Percentiles rank a stretch among this genome's conserved stretches.
Conservation (phyloP, 2,888 invertebrate genomes). For the Pegoplata infirma region DNA sequence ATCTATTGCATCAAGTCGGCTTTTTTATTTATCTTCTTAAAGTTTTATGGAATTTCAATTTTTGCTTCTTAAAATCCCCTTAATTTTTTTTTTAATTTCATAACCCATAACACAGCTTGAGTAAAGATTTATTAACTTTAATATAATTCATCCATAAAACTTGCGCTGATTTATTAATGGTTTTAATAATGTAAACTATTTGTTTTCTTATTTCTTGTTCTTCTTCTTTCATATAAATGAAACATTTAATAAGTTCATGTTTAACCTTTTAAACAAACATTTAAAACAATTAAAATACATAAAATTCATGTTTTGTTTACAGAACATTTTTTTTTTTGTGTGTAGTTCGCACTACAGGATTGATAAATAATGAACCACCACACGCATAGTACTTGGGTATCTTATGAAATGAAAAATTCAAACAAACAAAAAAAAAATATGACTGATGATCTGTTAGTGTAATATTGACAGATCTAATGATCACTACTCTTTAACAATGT, state of each 20-base stretch:
- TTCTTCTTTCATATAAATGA: too few species aligned
- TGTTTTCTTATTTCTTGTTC: background rate
- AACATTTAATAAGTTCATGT: constrained; percentile 25
- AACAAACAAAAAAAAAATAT: constrained; percentile 39
- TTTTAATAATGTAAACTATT: constrained; percentile 68
- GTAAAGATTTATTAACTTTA: constrained; percentile 73
- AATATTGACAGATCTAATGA: constrained; percentile 63
- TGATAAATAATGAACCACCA: background rate
- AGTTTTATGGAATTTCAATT: background rate
- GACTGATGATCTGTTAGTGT: constrained; percentile 55
- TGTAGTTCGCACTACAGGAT: background rate
- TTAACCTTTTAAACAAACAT: constrained; percentile 26
- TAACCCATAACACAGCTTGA: constrained; percentile 66
- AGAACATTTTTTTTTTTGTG: too few species aligned
- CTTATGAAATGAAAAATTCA: background rate
- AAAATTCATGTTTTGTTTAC: background rate
- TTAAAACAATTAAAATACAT: constrained; percentile 24
- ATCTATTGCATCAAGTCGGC: constrained; percentile 43
- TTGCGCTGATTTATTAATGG: constrained; percentile 74
- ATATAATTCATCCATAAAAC: constrained; percentile 71
- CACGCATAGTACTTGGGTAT: background rate
- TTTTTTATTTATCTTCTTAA: constrained; percentile 46
- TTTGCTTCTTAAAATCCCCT: constrained; percentile 30
- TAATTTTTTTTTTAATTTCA: constrained; percentile 21
- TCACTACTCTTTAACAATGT: constrained; percentile 54